Base-by-base conservation (phyloP, 2,113 vertebrate genomes). In the Pachycephala philippinensis region DNA sequence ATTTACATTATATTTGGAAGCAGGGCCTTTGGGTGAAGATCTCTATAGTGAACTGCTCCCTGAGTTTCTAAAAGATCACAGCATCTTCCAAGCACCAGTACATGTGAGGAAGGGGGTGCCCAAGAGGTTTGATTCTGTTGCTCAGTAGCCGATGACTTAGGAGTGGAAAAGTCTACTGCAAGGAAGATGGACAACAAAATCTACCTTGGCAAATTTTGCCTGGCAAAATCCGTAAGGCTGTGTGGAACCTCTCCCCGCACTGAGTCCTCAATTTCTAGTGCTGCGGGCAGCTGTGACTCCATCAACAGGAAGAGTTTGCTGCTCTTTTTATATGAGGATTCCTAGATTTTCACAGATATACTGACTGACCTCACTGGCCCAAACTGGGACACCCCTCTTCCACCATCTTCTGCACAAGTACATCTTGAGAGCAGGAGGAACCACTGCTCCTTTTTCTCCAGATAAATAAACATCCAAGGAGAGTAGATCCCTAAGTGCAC, bases 261-360 rank as follows among this genome's bases (percentile, higher is more conserved):
- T 6, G 31, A 44, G 13, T 84, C 26, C 16, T 70, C n/a, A 22
- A 0, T 83, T 93, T 66, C 44, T n/a, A n/a, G 39, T 0, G 1
- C 56, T 90, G 20, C 11, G 17, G 24, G 11, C 13, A 56, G 11
- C 30, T 76, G 17, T 54, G 68, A 68, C 20, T 11, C 26, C 20
- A 54, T 60, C 26, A 76, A 35, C 6, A 75, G 53, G 33, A 70
- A 20, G n/a, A 37, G 23, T 84, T 93, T 80, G 13, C 39, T 76
- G 8, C 10, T 64, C 6, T 12, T 65, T 61, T 70, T 45, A 7
- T 27, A 9, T 28, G 44, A 72, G 11, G 10, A 49, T 65, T 92
- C 49, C 35, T 69, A 39, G 37, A 47, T 81, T 64, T 77, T 59
- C 64, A 84, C 13, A 53, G 39, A 14, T 31, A 6, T 37, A 45